Conservation (phyloP, 2,888 invertebrate species). For the Formica aserva region DNA sequence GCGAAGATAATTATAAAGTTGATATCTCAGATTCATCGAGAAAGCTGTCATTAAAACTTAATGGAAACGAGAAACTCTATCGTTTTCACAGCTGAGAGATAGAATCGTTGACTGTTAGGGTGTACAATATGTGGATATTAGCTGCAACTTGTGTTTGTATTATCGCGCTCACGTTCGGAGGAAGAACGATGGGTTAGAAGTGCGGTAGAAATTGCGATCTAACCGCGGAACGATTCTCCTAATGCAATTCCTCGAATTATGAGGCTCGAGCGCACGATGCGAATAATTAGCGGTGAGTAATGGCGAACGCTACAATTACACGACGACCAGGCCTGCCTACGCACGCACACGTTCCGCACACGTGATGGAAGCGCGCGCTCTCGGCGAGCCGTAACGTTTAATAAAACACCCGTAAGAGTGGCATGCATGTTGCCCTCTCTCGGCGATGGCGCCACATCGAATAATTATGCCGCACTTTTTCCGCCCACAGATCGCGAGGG, state of each 20-base stretch:
- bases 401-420: conserved; percentile 29
- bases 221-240: conserved; percentile 50
- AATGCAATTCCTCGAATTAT: conserved; percentile 55
- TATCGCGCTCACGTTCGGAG: conserved; percentile 3
- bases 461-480: conserved; percentile 44
- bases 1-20: neutral
- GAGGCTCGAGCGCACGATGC: conserved; percentile 47
- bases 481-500: neutral
- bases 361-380: conserved; percentile 4
- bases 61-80: neutral
- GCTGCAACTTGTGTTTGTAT: neutral
- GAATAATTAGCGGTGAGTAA: conserved; percentile 55
- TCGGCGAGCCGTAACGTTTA: conserved; percentile 30
- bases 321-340: conserved; percentile 18
- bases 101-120: conserved; percentile 21
- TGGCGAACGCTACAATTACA: conserved; percentile 51
- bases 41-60: conserved; percentile 21
- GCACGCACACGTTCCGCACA: neutral
- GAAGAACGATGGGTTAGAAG: conserved; percentile 28
- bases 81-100: neutral
- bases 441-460: conserved; percentile 42
- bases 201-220: conserved; percentile 44
- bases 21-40: neutral
- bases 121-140: neutral
- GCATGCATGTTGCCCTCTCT: neutral